Evolutionary conservation across 92 coral and sea anemone species (phyloP).

Genomic region (Siderastrea siderea): DNA sequence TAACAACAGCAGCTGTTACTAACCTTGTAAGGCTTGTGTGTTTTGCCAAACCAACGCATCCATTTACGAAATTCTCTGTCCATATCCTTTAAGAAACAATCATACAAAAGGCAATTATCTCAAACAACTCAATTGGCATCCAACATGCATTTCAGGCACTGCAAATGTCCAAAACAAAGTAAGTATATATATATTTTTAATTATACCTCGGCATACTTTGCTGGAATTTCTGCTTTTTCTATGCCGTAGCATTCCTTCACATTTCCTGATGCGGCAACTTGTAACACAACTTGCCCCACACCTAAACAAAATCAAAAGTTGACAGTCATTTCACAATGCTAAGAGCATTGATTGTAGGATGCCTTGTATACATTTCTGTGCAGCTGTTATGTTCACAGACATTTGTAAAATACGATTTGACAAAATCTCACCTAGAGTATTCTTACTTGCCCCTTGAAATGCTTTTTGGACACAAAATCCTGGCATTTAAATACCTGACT

Average conservation of each 20-base stretch:
- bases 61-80: conserved; percentile 84
- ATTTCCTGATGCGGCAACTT: conserved; percentile 99
- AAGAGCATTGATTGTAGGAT: neutral
- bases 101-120: neutral
- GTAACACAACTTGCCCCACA: conserved; percentile 97
- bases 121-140: no score
- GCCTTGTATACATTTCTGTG: no score
- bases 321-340: neutral
- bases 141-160: neutral
- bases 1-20: neutral
- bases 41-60: conserved; percentile 98
- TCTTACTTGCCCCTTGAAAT: no score
- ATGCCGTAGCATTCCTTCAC: conserved; percentile 95
- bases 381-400: neutral
- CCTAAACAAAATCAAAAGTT: conserved; percentile 50
- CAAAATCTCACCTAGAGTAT: no score
- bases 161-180: no score
- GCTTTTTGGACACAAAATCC: no score
- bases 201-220: conserved; percentile 84
- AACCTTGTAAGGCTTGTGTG: conserved; percentile 89
- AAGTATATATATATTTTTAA: neutral
- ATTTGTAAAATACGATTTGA: no score
- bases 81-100: conserved; percentile 79
- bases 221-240: conserved; percentile 97
- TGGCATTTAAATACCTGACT: no score